Conservation (phyloP, 2,888 invertebrate genomes). For the Cryptocheilus praepositus region DNA sequence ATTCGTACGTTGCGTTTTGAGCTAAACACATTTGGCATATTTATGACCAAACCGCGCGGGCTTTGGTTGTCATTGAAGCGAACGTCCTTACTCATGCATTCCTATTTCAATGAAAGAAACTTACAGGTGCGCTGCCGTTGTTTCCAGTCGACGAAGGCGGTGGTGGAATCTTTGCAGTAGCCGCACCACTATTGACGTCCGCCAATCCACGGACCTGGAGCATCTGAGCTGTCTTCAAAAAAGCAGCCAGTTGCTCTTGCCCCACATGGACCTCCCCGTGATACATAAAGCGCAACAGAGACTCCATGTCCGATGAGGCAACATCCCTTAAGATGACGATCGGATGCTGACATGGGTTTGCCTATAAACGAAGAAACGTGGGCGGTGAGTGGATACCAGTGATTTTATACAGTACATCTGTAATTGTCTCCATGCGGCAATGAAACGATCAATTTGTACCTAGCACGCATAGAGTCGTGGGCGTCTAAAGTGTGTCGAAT, state of each 20-base stretch:
- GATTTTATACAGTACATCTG: no score
- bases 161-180: slow-evolving; percentile 66
- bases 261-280: slow-evolving; percentile 94
- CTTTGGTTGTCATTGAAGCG: no score
- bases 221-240: slow-evolving; percentile 90
- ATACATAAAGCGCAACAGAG: slow-evolving; percentile 93
- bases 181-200: slow-evolving; percentile 81
- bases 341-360: slow-evolving; percentile 93
- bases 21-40: no score
- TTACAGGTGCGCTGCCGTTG: slow-evolving; percentile 85
- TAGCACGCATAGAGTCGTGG: no score
- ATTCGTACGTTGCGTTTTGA: no score
- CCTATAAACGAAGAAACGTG: slow-evolving; percentile 71
- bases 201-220: slow-evolving; percentile 91
- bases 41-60: no score
- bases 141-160: slow-evolving; percentile 73
- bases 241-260: slow-evolving; percentile 90
- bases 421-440: no score
- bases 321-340: slow-evolving; percentile 92
- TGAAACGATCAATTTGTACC: no score
- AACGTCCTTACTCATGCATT: background rate
- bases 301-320: slow-evolving; percentile 90
- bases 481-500: no score
- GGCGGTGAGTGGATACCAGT: no score
- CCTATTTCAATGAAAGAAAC: slow-evolving; percentile 62